Evolutionary conservation across 2,888 invertebrate species (phyloP).

Genomic region (Thyatira batis): DNA sequence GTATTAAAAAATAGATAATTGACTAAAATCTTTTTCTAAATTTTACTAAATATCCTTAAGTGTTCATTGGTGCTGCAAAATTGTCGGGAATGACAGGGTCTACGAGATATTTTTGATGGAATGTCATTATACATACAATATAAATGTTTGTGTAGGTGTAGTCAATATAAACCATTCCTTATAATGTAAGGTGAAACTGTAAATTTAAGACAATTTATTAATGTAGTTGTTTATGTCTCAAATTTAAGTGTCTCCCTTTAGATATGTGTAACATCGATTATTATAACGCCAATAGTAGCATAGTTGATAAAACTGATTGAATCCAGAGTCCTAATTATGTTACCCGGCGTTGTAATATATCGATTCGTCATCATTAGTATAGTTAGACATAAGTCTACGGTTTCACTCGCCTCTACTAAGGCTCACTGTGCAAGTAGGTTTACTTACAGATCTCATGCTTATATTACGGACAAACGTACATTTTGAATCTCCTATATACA

Average conservation of each 20-base stretch:
- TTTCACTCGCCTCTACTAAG: conserved; percentile 31
- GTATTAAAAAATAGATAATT: conserved; percentile 13
- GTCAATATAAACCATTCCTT: conserved; percentile 58
- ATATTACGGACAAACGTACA: conserved; percentile 16
- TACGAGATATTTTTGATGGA: conserved; percentile 56
- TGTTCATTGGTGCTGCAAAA: conserved; percentile 74
- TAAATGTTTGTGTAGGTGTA: conserved; percentile 9
- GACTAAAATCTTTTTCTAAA: conserved; percentile 35
- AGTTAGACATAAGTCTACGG: conserved; percentile 42
- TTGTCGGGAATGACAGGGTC: conserved; percentile 66
- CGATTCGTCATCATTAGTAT: conserved; percentile 23
- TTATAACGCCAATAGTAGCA: conserved; percentile 15
- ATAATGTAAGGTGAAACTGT: conserved; percentile 56
- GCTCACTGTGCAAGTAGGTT: conserved; percentile 23
- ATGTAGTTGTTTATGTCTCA: conserved; percentile 48
- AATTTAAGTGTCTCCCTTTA: conserved; percentile 46
- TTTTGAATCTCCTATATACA: conserved; percentile 27
- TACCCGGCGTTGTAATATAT: conserved; percentile 18
- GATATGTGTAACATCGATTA: conserved; percentile 15
- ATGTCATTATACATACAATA: conserved; percentile 42
- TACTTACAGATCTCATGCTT: conserved; percentile 45
- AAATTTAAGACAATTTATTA: conserved; percentile 61
- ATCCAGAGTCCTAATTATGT: conserved; percentile 34
- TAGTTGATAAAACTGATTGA: conserved; percentile 17
- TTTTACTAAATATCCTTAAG: conserved; percentile 44